A percentile compares a stretch with the other conserved stretches of the same genome.
phyloP scores from a whole-genome alignment of 2,888 invertebrate genomes.

The Diarsia dahlii region DNA sequence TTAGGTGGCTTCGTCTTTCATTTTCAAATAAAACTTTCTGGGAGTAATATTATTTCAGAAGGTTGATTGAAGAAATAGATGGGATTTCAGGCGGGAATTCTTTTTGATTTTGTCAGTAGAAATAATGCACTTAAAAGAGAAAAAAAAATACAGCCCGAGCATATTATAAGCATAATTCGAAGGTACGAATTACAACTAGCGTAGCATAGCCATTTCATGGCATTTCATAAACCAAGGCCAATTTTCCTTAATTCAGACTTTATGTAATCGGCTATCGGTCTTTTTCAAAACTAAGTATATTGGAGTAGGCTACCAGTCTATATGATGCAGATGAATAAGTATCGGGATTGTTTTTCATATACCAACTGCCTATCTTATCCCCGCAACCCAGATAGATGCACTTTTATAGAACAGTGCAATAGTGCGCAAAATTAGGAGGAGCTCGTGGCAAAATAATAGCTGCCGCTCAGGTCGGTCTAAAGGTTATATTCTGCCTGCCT shows the following conservation, averaged over 20 bases:
- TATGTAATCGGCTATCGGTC: background rate
- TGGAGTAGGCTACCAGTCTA: background rate
- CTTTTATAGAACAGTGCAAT: background rate
- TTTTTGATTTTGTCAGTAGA: too few relatives aligned
- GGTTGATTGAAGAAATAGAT: background rate
- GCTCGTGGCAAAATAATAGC: too few relatives aligned
- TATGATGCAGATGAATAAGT: background rate
- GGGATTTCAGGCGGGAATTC: background rate
- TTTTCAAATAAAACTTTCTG: background rate
- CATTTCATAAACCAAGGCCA: background rate
- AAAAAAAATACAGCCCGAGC: background rate
- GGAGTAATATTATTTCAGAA: background rate
- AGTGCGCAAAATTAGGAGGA: background rate
- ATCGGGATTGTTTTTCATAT: background rate
- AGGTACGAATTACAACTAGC: background rate
- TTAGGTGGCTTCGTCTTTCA: too few relatives aligned
- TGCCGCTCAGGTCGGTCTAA: too few relatives aligned
- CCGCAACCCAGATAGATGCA: background rate
- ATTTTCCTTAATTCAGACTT: background rate
- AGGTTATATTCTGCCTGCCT: too few relatives aligned
- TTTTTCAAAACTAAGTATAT: background rate
- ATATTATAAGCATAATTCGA: background rate
- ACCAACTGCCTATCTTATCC: too few relatives aligned
- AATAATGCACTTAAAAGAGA: background rate
- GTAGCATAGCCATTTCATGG: background rate